Base-by-base conservation (phyloP, 2,888 invertebrate genomes). In the Habroteleia sp. region DNA sequence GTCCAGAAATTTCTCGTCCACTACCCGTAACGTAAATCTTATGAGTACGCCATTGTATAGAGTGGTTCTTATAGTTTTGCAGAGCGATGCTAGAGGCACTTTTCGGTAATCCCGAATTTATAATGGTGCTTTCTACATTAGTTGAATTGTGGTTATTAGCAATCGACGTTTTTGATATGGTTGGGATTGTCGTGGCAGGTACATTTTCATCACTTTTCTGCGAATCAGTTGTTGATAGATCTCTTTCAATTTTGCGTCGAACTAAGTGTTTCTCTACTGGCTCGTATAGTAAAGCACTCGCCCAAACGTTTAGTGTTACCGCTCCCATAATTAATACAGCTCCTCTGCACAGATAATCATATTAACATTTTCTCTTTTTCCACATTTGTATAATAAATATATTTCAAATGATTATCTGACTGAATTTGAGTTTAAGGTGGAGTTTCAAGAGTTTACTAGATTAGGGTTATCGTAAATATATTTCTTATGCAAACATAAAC, bases 251-350 rank as follows among this genome's bases (percentile, higher is more conserved):
- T 52, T 74, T 65, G 1, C 63, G 56, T 2, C 48, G 42, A 4
- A 94, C 92, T 93, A 95, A 91, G 83, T 96, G 96, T 78, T 93
- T 92, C 77, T 94, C 94, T 0, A 96, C 96, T 0, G 96, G 96
- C 74, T 96, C 94, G 88, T 96, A 96, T 42, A 96, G 92, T 7
- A 96, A 86, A 1, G 96, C 95, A 0, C 95, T 94, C 5, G 95
- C 94, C 92, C 95, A 94, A 0, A 95, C 94, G 87, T 96, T 95
- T 42, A 96, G 88, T 81, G 95, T 94, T 8, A 96, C 90, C 6
- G 93, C 96, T 14, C 96, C 96, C 90, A 96, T 92, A 58, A 96
- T 92, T 16, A 96, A 89, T 2, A 95, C 93, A 1, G 96, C 93
- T 7, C 95, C 96, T 83, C 95, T 94, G 90, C 3, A n/a, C 0